Percentiles rank a stretch among this genome's conserved stretches.
Conservation (phyloP, 2,888 invertebrate genomes). For the Heliconius sara region DNA sequence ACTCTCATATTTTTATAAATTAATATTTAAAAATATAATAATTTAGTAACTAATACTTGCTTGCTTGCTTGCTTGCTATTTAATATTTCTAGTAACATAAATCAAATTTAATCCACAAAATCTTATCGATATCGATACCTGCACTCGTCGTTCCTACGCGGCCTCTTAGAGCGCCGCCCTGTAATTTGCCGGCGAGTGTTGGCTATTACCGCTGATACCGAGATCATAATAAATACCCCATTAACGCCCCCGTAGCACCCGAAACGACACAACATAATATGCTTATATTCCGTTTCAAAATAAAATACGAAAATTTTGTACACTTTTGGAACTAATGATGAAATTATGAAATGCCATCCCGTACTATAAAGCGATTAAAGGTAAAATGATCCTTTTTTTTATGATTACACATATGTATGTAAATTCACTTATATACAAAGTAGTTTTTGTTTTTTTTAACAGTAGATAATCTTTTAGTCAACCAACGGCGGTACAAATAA, state of each 20-base stretch:
- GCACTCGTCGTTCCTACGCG: conserved; percentile 66
- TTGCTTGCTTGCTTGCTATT: background rate
- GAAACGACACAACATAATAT: conserved; percentile 69
- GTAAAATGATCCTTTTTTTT: background rate
- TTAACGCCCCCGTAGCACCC: conserved; percentile 82
- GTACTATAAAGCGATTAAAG: background rate
- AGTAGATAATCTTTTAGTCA: background rate
- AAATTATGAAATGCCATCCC: conserved; percentile 13
- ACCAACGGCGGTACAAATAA: background rate
- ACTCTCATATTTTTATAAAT: too few relatives aligned
- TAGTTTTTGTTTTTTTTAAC: background rate
- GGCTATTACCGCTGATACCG: conserved; percentile 83
- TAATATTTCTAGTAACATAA: conserved; percentile 7
- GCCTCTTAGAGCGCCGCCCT: conserved; percentile 79
- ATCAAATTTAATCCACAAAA: conserved; percentile 35
- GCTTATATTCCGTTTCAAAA: conserved; percentile 41
- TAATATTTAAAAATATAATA: background rate
- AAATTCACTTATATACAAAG: background rate
- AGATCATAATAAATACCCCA: conserved; percentile 84
- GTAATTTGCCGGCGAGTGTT: conserved; percentile 84
- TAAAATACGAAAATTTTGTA: conserved; percentile 28
- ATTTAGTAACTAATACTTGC: background rate
- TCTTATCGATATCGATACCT: conserved; percentile 60
- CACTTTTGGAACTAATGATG: conserved; percentile 20
- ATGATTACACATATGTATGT: background rate